Conservation (phyloP, 2,888 invertebrate genomes). For the Exephanes ischioxanthus region DNA sequence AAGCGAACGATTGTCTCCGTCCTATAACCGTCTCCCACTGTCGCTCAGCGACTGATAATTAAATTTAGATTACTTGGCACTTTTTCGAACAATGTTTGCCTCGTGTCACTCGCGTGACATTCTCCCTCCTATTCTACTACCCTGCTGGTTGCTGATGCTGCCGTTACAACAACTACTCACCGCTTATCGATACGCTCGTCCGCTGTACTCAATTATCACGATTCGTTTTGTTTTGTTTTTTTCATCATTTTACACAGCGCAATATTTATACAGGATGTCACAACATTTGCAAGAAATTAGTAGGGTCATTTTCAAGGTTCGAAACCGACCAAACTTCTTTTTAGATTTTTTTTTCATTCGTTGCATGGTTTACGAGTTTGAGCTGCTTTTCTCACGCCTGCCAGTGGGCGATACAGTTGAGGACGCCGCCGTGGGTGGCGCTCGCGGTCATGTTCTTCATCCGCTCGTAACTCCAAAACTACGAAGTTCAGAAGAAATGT, state of each 20-base stretch:
- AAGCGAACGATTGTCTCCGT: constrained; percentile 30
- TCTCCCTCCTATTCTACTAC: constrained; percentile 28
- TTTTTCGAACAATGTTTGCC: constrained; percentile 60
- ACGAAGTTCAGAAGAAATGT: neutral
- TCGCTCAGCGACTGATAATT: constrained; percentile 29
- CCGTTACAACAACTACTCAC: constrained; percentile 12
- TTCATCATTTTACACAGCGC: constrained; percentile 4
- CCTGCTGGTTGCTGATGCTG: constrained; percentile 31
- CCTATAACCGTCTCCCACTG: neutral
- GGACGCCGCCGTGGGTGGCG: neutral
- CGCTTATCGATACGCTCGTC: constrained; percentile 29
- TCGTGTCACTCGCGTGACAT: constrained; percentile 36
- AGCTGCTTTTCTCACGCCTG: neutral
- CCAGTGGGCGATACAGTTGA: neutral
- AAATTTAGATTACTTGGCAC: constrained; percentile 67
- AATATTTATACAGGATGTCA: neutral
- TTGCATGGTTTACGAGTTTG: neutral
- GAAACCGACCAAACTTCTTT: neutral
- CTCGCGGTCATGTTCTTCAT: neutral
- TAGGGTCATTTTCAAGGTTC: neutral
- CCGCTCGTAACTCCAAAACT: neutral
- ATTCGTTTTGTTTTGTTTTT: neutral
- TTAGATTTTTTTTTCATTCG: neutral
- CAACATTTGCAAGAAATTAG: neutral
- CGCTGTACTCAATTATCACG: constrained; percentile 9